Evolutionary conservation across 2,888 invertebrate species (phyloP).

Genomic region (Congeria kusceri): DNA sequence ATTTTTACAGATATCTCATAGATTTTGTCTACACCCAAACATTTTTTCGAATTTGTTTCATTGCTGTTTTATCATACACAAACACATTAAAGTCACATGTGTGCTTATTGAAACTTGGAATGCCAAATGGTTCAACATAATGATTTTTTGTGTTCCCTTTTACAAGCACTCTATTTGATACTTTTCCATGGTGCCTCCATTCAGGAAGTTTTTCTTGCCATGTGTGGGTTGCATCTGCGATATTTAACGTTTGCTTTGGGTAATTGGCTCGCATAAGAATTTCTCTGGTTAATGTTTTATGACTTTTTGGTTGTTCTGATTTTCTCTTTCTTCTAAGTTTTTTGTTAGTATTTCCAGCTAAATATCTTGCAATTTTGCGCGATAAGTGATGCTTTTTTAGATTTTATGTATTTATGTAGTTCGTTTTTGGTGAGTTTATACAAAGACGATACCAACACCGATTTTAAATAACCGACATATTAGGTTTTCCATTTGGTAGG

Average conservation of each 20-base stretch:
- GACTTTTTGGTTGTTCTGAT: background rate
- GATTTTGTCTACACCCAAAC: conserved; percentile 22
- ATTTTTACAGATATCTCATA: conserved; percentile 2
- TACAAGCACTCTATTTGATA: background rate
- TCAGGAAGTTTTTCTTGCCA: background rate
- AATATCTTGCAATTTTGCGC: background rate
- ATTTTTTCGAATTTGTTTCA: conserved; percentile 26
- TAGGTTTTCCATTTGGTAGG: no score
- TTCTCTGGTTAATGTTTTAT: background rate
- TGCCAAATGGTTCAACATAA: background rate
- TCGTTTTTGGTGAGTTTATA: background rate
- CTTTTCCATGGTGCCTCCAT: background rate
- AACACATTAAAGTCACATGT: conserved; percentile 4
- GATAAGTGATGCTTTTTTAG: no score
- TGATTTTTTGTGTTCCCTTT: background rate
- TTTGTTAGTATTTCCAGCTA: no score
- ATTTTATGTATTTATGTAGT: background rate
- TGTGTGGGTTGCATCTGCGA: no score
- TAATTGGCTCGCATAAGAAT: background rate
- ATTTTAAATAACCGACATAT: no score
- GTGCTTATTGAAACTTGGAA: background rate
- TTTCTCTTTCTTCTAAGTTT: background rate
- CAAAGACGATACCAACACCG: no score
- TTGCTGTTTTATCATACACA: conserved; percentile 31
- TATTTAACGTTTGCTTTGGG: no score